phyloP scores from a whole-genome alignment of 1,140 invertebrate genomes.

The Musca vetustissima region DNA sequence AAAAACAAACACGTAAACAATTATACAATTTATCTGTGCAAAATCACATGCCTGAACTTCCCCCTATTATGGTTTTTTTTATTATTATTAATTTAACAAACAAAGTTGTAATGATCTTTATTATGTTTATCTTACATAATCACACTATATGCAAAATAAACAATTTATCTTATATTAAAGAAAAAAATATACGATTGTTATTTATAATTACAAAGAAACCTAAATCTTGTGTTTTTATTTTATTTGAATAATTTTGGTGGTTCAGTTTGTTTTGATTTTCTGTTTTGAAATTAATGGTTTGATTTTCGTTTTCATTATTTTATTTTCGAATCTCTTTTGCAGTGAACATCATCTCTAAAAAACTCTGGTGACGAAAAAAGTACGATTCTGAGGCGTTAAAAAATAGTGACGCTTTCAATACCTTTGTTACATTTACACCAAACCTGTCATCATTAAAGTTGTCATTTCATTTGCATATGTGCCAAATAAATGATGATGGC shows the following conservation, averaged over 20 bases:
- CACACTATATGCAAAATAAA: constrained; percentile 11
- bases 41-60: constrained; percentile 20
- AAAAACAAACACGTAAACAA: background rate
- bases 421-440: too few relatives aligned
- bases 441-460: too few relatives aligned
- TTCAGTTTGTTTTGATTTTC: background rate
- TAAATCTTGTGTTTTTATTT: constrained; percentile 24
- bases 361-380: too few relatives aligned
- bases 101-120: constrained; percentile 17
- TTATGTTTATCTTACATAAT: constrained; percentile 16
- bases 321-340: too few relatives aligned
- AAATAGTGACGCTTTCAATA: too few relatives aligned
- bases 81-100: constrained; percentile 7
- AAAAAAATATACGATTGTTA: constrained; percentile 29
- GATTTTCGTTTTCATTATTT: background rate
- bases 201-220: constrained; percentile 31
- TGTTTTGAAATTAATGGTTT: background rate
- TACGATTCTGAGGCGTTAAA: too few relatives aligned
- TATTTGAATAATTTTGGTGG: background rate
- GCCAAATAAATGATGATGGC: too few relatives aligned
- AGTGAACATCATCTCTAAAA: too few relatives aligned
- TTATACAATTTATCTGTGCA: constrained; percentile 1
- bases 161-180: constrained; percentile 23
- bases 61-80: constrained; percentile 1
- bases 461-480: too few relatives aligned